Evolutionary conservation across 2,797 vertebrate species (phyloP).

Genomic region (Urosaurus nigricauda): DNA sequence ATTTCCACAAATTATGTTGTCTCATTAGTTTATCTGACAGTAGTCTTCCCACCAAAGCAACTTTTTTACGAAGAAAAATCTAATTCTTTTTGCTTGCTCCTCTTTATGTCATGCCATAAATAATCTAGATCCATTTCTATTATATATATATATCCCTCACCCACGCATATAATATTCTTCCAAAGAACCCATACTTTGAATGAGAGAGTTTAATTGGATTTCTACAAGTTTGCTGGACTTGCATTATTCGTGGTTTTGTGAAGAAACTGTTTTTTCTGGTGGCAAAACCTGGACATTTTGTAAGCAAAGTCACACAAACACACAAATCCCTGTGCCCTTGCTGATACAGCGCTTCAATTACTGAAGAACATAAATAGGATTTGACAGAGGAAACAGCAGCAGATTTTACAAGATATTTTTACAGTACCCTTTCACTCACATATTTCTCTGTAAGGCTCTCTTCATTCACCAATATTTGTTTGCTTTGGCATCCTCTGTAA

Average conservation of each 20-base stretch:
- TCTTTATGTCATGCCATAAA: constrained; percentile 7
- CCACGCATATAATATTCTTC: neutral
- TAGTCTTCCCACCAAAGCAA: neutral
- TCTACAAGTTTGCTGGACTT: neutral
- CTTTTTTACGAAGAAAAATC: neutral
- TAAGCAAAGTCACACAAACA: neutral
- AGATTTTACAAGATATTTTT: neutral
- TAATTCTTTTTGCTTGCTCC: constrained; percentile 1
- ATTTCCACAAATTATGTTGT: neutral
- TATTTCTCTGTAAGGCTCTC: neutral
- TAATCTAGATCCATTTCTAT: constrained; percentile 12
- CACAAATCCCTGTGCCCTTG: neutral
- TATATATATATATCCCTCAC: neutral
- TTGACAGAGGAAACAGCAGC: constrained; percentile 8
- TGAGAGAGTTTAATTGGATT: constrained; percentile 3
- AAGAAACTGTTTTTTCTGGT: neutral
- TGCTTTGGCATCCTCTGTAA: neutral
- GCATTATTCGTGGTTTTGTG: neutral
- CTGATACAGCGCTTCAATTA: constrained; percentile 18
- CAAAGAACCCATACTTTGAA: neutral
- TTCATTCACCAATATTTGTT: neutral
- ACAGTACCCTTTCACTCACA: neutral
- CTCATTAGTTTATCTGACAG: neutral
- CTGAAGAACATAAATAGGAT: constrained; percentile 19
- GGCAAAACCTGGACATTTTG: constrained; percentile 1